Base-by-base conservation (phyloP, 1,140 invertebrate species). In the Pygmarrhopalites habei region DNA sequence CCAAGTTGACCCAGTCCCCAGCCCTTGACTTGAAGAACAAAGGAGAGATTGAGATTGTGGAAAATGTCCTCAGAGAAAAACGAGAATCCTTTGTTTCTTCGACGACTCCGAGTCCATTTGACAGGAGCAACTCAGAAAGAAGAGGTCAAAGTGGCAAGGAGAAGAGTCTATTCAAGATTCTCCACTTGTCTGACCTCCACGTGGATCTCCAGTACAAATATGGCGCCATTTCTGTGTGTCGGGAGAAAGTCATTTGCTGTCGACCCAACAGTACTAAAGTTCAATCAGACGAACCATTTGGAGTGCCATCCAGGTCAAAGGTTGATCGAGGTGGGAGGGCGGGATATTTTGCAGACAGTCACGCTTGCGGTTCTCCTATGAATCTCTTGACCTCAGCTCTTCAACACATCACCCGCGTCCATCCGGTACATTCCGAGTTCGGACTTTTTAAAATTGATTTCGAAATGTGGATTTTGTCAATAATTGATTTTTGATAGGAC, bases 121-220 rank as follows among this genome's bases (percentile, higher is more conserved):
- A n/a, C n/a, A n/a, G n/a, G n/a, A n/a, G n/a, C n/a, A n/a, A n/a
- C n/a, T n/a, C n/a, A n/a, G n/a, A n/a, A n/a, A n/a, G n/a, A n/a
- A n/a, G n/a, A n/a, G n/a, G n/a, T n/a, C n/a, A n/a, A n/a, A n/a
- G n/a, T n/a, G n/a, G n/a, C n/a, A n/a, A n/a, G n/a, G n/a, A n/a
- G n/a, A n/a, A n/a, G n/a, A n/a, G n/a, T n/a, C n/a, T n/a, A 17
- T 62, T 82, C 1, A 79, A 82, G 72, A 77, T 91, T 26, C 77
- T 89, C 12, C 86, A 93, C 32, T 72, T 94, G 44, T 83, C 86
- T 0, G 91, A 94, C 73, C 82, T 89, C 35, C 91, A 94, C 73
- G 82, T 87, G 59, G 90, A 93, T 74, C 82, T 83, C 0, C 72
- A 80, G 4, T 95, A 93, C 71, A 75, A 81, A 61, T 73, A 79